phyloP scores from a whole-genome alignment of 2,888 invertebrate genomes.

The Heliconius aoede region DNA sequence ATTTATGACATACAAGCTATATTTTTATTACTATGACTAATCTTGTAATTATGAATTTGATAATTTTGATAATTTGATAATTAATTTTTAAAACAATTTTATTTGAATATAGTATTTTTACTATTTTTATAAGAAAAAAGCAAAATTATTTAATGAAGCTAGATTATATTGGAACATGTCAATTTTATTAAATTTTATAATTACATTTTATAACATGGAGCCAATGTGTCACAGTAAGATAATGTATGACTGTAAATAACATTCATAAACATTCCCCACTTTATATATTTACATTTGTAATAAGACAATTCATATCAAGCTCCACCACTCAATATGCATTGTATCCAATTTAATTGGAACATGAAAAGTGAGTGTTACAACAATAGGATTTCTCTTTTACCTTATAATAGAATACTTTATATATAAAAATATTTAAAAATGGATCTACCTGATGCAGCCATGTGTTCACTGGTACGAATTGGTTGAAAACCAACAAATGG shows the following conservation, averaged over 20 bases:
- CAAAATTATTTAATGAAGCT: not conserved
- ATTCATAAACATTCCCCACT: too few relatives aligned
- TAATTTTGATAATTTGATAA: not conserved
- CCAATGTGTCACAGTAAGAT: not conserved
- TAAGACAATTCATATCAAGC: too few relatives aligned
- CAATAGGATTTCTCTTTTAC: not conserved
- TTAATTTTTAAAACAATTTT: too few relatives aligned
- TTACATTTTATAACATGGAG: not conserved
- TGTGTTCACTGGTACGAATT: slow-evolving; percentile 98
- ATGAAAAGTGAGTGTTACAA: too few relatives aligned
- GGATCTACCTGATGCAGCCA: slow-evolving; percentile 96
- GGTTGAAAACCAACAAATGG: slow-evolving; percentile 99
- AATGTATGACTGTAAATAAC: not conserved
- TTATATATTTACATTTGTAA: too few relatives aligned
- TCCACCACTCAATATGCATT: too few relatives aligned
- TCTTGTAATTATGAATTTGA: not conserved
- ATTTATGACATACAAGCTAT: not conserved
- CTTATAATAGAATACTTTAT: not conserved
- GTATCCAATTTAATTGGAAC: too few relatives aligned
- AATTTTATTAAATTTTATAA: too few relatives aligned
- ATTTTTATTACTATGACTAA: not conserved
- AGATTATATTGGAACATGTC: too few relatives aligned
- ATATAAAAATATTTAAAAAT: not conserved
- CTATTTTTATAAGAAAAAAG: too few relatives aligned
- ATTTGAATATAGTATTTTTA: too few relatives aligned